phyloP scores from a whole-genome alignment of 2,113 vertebrate species.

The Maccullochella peelii region DNA sequence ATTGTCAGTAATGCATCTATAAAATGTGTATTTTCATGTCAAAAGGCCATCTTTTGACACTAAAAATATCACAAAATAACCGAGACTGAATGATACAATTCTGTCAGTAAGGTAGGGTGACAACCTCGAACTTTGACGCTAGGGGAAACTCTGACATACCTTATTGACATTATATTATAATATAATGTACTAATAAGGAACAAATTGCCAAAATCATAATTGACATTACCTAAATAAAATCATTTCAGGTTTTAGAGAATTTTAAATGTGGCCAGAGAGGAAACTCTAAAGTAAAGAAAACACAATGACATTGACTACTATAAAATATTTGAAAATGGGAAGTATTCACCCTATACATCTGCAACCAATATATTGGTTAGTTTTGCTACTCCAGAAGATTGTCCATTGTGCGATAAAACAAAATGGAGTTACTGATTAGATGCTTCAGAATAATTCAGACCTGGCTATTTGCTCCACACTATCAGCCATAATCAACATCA shows the following conservation, averaged over 20 bases:
- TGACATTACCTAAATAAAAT: neutral
- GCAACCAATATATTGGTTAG: slow-evolving; percentile 41
- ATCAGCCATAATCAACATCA: slow-evolving; percentile 67
- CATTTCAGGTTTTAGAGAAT: neutral
- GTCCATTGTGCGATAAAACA: slow-evolving; percentile 38
- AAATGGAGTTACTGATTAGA: slow-evolving; percentile 66
- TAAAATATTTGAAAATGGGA: neutral
- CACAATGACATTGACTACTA: neutral
- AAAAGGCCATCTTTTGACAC: slow-evolving; percentile 25
- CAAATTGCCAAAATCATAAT: neutral
- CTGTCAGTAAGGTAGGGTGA: slow-evolving; percentile 2
- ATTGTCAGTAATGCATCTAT: slow-evolving; percentile 25
- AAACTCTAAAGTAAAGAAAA: slow-evolving; percentile 5
- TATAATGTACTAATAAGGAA: neutral
- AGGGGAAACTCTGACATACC: neutral
- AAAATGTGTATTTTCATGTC: slow-evolving; percentile 34
- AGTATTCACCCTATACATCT: slow-evolving; percentile 13
- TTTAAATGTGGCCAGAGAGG: neutral
- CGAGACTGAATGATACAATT: slow-evolving; percentile 12
- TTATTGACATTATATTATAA: neutral
- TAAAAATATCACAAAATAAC: slow-evolving; percentile 28
- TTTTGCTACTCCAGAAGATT: slow-evolving; percentile 32
- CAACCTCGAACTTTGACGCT: neutral
- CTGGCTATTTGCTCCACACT: slow-evolving; percentile 46
- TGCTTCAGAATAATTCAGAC: slow-evolving; percentile 58